Base-by-base conservation (phyloP, 2,113 vertebrate genomes). In the Meles meles region DNA sequence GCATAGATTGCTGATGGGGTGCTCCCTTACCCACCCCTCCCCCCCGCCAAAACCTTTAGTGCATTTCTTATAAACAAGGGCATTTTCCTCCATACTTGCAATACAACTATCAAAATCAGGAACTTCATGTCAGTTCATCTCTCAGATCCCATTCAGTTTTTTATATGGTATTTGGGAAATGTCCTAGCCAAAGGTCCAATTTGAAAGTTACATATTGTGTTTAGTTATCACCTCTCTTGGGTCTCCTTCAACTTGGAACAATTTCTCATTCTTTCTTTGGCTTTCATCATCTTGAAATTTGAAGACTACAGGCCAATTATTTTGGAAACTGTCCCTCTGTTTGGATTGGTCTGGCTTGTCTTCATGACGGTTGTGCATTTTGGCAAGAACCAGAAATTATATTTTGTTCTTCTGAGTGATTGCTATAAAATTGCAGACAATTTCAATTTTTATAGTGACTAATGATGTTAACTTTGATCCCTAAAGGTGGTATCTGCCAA, bases 221-320 rank as follows among this genome's bases (percentile, higher is more conserved):
- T 88, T 59, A 47, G 27, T 57, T 23, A 25, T 27, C 21, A 7
- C 14, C 21, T 69, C 52, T 87, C 49, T 76, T 96, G 47, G 42
- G 37, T 47, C 9, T 91, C n/a, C 52, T 95, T 96, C 47, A 59
- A 47, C 31, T 31, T 42, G 11, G 34, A 90, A 79, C 11, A 77
- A 18, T 27, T 90, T 95, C 4, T 89, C 14, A 81, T 69, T 55
- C 72, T 83, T 85, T 87, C 23, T 0, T 59, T 93, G 59, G 79
- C 59, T 94, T 93, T 97, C 10, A 57, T 81, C 63, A 81, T 44
- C 69, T 97, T 84, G 39, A 92, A 80, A 90, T 44, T 94, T 92
- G 80, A 76, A 71, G 27, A 59, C 65, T 31, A 79, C 7, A 57
- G 23, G 61, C 47, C 23, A 80, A 4, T 69, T 84, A 76, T 61